A percentile compares a stretch with the other conserved stretches of the same genome.
These are phyloP conservation scores for Tetropium fuscum DNA, from an alignment of 2,888 invertebrate genomes.

Conservation along the genomic window DNA sequence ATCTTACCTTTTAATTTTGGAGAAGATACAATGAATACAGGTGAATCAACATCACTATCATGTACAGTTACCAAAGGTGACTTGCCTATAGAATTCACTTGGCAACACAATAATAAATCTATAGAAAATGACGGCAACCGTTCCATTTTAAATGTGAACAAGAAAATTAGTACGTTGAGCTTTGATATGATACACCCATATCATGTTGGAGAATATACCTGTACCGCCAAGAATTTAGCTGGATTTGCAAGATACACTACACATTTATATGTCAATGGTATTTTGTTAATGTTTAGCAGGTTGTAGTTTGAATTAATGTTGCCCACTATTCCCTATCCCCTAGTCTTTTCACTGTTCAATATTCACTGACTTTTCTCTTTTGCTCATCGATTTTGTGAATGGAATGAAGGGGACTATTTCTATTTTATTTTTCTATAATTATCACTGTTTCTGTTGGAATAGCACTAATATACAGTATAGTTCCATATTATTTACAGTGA, in stretches of 20 bases:
- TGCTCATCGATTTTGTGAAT: no score
- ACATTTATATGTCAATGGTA: constrained; percentile 77
- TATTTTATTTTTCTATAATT: no score
- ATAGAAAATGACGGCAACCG: constrained; percentile 68
- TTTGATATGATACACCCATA: constrained; percentile 68
- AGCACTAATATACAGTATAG: no score
- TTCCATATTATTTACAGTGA: constrained; percentile 70
- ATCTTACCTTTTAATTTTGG: constrained; percentile 82
- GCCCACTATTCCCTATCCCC: not conserved
- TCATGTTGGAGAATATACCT: constrained; percentile 68
- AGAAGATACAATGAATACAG: constrained; percentile 70
- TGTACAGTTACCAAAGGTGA: constrained; percentile 84
- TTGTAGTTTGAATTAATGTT: not conserved
- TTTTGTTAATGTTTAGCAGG: not conserved
- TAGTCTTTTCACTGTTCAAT: no score
- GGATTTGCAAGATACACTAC: constrained; percentile 74
- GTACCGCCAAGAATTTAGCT: constrained; percentile 70
- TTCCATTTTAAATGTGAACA: constrained; percentile 69
- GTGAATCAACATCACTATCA: constrained; percentile 52
- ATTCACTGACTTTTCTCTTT: no score
- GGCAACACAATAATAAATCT: constrained; percentile 71
- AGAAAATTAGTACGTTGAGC: constrained; percentile 71
- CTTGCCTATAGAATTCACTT: constrained; percentile 78
- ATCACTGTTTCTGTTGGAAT: no score
- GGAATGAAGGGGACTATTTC: no score